A percentile compares a stretch with the other conserved stretches of the same genome.
Conservation (phyloP, 1,140 invertebrate species). For the Kradibia gibbosae region DNA sequence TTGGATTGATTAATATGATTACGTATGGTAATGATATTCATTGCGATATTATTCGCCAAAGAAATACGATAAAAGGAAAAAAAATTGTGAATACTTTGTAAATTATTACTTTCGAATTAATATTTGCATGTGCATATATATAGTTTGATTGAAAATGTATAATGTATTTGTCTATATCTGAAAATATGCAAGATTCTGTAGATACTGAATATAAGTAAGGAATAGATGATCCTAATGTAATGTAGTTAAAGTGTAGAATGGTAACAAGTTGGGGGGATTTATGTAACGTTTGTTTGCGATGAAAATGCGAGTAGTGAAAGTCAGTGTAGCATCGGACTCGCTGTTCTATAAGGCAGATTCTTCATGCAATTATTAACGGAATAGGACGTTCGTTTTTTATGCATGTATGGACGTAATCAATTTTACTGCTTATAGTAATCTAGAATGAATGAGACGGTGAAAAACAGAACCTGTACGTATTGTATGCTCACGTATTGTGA, state of each 20-base stretch:
- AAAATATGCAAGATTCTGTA: no score
- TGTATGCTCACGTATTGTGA: not conserved
- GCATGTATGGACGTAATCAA: not conserved
- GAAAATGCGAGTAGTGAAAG: slow-evolving; percentile 20
- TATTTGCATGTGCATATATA: not conserved
- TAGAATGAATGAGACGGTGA: not conserved
- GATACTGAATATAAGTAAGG: no score
- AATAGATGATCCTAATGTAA: no score
- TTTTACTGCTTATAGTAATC: no score
- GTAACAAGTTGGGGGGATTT: not conserved
- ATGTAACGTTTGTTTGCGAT: not conserved
- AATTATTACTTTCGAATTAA: not conserved
- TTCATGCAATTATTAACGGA: not conserved
- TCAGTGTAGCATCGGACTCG: slow-evolving; percentile 4
- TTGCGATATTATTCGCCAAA: not conserved
- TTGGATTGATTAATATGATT: not conserved
- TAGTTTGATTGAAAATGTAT: no score
- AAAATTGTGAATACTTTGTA: not conserved
- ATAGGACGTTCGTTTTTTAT: not conserved
- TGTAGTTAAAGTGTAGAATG: not conserved
- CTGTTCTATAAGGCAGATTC: not conserved
- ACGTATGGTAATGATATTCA: slow-evolving; percentile 1
- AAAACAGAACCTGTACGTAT: not conserved
- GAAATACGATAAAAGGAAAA: not conserved
- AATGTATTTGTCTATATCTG: not conserved